Conservation (phyloP, 2,888 invertebrate genomes). For the Plebejus melissa region DNA sequence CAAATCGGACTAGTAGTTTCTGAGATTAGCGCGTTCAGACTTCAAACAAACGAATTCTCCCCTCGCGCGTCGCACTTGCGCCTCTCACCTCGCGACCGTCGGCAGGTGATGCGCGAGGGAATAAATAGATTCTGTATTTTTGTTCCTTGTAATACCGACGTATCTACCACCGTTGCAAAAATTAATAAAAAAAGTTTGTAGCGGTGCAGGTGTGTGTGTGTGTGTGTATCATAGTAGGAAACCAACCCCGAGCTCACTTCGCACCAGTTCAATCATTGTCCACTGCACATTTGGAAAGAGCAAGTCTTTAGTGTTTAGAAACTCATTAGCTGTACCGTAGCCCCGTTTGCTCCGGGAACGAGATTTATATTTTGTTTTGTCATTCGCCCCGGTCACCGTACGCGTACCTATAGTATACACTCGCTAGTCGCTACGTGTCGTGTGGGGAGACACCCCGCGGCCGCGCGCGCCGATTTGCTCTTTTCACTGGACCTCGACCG, state of each 20-base stretch:
- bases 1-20: no score
- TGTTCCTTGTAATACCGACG: no score
- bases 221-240: not conserved
- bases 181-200: not conserved
- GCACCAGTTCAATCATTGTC: conserved; percentile 28
- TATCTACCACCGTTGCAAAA: no score
- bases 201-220: not conserved
- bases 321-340: conserved; percentile 11
- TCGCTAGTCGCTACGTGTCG: not conserved
- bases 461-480: conserved; percentile 34
- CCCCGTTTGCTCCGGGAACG: not conserved
- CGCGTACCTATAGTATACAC: no score
- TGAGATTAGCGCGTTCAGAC: no score
- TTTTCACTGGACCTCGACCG: conserved; percentile 40
- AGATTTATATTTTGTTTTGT: not conserved
- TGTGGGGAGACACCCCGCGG: not conserved
- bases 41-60: no score
- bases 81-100: no score
- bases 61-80: no score
- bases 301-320: conserved; percentile 30
- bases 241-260: not conserved
- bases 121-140: no score
- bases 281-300: conserved; percentile 36
- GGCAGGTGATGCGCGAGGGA: no score
- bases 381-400: not conserved